Evolutionary conservation across 2,888 invertebrate genomes (phyloP), one percentile per base, ranked within the genome.

Genomic region (Rhamnusium bicolor): DNA sequence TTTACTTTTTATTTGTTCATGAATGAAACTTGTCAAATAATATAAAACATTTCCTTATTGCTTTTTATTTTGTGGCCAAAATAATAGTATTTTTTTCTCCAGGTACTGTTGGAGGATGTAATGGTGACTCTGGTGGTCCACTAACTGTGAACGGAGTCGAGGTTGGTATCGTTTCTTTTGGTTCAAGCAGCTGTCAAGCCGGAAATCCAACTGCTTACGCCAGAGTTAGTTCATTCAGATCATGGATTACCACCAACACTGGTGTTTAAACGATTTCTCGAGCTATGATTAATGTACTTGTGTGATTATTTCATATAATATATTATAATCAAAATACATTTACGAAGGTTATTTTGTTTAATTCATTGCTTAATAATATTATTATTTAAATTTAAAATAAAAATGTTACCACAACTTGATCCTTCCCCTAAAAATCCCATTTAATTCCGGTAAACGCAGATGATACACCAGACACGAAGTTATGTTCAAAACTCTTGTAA

Each of bases 21-120:
- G n/a, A n/a, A n/a, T n/a, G n/a, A n/a, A n/a, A n/a, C n/a, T n/a
- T n/a, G n/a, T n/a, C n/a, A n/a, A n/a, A n/a, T n/a, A n/a, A n/a
- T n/a, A n/a, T n/a, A n/a, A n/a, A n/a, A n/a, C n/a, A n/a, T n/a
- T n/a, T n/a, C n/a, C n/a, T n/a, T n/a, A n/a, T n/a, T n/a, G n/a
- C n/a, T n/a, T n/a, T n/a, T n/a, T n/a, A n/a, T n/a, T n/a, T n/a
- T n/a, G n/a, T n/a, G 47, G 47, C 12, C 16, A 14, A 27, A 67
- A 24, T 24, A 24, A 24, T 24, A 4, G 24, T 4, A 24, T 70
- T 24, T 18, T 32, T 21, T 29, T 14, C 12, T 0, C 61, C 78
- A 0, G 85, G 85, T 0, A 84, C 86, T 0, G 86, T 85, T 3
- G 89, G 89, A 0, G 88, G 89, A 1, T 90, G 90, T 73, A 89